Conservation (phyloP, 2,888 invertebrate genomes). For the Anarsia innoxiella region DNA sequence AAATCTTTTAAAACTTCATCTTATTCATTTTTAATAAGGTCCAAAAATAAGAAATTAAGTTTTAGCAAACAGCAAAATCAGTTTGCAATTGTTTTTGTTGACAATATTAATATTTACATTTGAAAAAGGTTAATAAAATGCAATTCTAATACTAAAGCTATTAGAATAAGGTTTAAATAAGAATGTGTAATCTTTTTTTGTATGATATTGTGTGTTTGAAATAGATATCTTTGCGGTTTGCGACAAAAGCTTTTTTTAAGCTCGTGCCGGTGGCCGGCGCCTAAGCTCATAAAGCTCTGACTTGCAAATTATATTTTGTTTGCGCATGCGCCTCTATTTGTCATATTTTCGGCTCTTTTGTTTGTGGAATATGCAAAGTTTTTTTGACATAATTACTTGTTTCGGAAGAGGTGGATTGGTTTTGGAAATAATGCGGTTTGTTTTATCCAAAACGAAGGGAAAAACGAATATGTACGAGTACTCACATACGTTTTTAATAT, state of each 20-base stretch:
- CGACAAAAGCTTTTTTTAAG: neutral
- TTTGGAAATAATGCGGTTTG: neutral
- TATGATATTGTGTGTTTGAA: neutral
- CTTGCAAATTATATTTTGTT: constrained; percentile 41
- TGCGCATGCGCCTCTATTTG: constrained; percentile 30
- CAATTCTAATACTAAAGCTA: neutral
- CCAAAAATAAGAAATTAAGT: neutral
- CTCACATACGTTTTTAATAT: neutral
- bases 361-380: constrained; percentile 20
- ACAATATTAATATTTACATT: neutral
- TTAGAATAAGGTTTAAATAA: neutral
- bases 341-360: constrained; percentile 43
- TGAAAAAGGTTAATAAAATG: neutral
- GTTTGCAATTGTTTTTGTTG: too few species aligned
- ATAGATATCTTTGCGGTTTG: neutral
- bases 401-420: neutral
- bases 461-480: neutral
- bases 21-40: too few species aligned
- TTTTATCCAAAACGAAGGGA: neutral
- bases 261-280: neutral
- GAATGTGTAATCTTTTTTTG: neutral
- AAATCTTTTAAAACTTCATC: too few species aligned
- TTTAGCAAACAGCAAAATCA: neutral
- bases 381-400: constrained; percentile 6
- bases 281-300: constrained; percentile 21